phyloP scores from a whole-genome alignment of 2,113 vertebrate species.

The Colius striatus region DNA sequence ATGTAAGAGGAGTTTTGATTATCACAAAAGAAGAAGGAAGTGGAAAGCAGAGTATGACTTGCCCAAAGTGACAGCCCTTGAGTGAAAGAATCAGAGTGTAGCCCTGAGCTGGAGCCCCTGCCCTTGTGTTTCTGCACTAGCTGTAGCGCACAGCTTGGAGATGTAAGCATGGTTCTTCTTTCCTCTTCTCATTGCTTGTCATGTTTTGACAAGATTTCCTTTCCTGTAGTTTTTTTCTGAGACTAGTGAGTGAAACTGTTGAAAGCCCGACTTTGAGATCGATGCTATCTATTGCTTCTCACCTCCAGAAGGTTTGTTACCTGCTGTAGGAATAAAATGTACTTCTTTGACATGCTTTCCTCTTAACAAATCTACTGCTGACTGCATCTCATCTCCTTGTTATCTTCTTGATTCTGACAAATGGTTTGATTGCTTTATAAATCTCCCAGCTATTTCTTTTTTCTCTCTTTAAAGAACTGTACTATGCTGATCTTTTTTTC shows the following conservation, averaged over 20 bases:
- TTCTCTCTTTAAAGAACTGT: constrained; percentile 11
- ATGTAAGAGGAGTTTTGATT: neutral
- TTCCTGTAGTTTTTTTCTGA: neutral
- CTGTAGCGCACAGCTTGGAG: rapidly evolving
- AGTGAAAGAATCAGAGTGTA: neutral
- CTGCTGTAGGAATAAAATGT: constrained; percentile 23
- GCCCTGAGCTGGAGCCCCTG: neutral
- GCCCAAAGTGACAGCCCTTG: neutral
- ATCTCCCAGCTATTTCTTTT: constrained; percentile 28
- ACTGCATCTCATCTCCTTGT: constrained; percentile 45
- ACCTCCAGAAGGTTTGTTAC: constrained; percentile 17
- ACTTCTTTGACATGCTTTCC: neutral
- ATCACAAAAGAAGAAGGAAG: neutral
- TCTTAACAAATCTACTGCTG: neutral
- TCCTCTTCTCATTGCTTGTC: neutral
- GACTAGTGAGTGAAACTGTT: neutral
- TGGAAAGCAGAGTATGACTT: neutral
- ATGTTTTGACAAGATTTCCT: neutral
- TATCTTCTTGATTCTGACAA: constrained; percentile 53
- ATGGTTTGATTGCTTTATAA: constrained; percentile 58
- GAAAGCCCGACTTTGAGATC: constrained; percentile 17
- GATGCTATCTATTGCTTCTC: neutral
- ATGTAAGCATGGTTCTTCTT: neutral
- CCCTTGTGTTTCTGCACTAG: neutral
- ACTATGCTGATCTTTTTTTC: constrained; percentile 9